Percentiles rank a stretch among this genome's conserved stretches.
These are phyloP conservation scores for Melieria crassipennis DNA, from an alignment of 2,888 invertebrate genomes.

Conservation along the genomic window DNA sequence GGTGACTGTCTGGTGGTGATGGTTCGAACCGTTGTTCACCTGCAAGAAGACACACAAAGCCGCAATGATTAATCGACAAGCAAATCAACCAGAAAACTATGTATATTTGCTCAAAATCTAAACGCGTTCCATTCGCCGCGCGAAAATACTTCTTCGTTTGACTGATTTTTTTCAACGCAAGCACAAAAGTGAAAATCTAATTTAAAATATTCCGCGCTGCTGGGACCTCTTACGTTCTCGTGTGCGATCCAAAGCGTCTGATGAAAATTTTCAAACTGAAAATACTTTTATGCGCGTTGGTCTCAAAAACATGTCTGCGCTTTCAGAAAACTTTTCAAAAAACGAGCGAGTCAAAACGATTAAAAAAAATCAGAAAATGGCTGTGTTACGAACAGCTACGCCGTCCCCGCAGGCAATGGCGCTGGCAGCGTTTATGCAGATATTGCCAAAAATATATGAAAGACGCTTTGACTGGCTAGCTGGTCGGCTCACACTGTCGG, in stretches of 20 bases:
- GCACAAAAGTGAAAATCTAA: background rate
- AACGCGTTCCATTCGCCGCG: too few species aligned
- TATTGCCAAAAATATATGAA: slow-evolving; percentile 61
- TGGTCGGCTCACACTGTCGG: too few species aligned
- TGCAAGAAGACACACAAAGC: slow-evolving; percentile 54
- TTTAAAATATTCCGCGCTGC: slow-evolving; percentile 8
- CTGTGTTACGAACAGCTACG: slow-evolving; percentile 41
- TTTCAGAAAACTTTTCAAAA: slow-evolving; percentile 11
- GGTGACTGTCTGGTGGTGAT: slow-evolving; percentile 74
- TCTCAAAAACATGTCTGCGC: slow-evolving; percentile 45
- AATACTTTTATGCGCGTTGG: slow-evolving; percentile 62
- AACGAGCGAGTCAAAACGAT: background rate
- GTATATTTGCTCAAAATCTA: too few species aligned
- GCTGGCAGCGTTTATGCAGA: slow-evolving; percentile 47
- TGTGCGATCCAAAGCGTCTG: slow-evolving; percentile 54
- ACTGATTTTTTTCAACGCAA: too few species aligned
- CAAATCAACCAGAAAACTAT: too few species aligned
- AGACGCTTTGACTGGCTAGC: too few species aligned
- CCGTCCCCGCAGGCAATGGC: slow-evolving; percentile 49
- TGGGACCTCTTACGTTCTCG: slow-evolving; percentile 44
- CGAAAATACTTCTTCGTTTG: too few species aligned
- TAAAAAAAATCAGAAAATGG: slow-evolving; percentile 17
- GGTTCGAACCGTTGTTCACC: slow-evolving; percentile 71
- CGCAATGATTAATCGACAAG: too few species aligned
- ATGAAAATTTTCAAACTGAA: slow-evolving; percentile 63